Evolutionary conservation across 2,797 vertebrate species (phyloP).

Genomic region (Mionectes olivaceus): DNA sequence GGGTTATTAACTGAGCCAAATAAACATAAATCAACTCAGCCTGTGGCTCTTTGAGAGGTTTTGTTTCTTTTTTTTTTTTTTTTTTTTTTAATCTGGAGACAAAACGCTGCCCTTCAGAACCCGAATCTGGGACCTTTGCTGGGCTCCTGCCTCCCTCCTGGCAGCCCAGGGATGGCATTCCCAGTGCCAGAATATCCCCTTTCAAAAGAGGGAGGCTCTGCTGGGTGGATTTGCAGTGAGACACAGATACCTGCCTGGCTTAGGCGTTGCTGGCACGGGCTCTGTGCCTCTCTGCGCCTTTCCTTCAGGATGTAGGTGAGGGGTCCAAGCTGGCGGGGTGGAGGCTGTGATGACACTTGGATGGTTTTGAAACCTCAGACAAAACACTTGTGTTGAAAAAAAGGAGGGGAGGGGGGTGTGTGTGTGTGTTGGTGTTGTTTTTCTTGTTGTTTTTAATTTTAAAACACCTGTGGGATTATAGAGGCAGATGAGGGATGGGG

Average conservation of each 20-base stretch:
- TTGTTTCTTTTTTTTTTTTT: background rate
- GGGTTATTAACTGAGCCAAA: slow-evolving; percentile 67
- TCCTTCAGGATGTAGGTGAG: background rate
- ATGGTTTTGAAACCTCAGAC: slow-evolving; percentile 38
- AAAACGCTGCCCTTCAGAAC: background rate
- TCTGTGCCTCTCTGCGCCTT: background rate
- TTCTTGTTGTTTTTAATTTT: background rate
- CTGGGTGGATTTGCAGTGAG: background rate
- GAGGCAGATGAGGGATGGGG: background rate
- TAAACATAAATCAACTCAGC: slow-evolving; percentile 49
- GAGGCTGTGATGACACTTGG: slow-evolving; percentile 26
- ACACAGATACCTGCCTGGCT: background rate
- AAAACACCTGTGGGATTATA: rapidly evolving
- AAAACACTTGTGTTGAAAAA: background rate
- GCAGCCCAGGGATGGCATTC: background rate
- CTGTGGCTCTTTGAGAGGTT: background rate
- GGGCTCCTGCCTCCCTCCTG: background rate
- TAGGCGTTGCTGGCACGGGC: background rate
- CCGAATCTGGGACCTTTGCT: rapidly evolving
- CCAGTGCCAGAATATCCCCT: rapidly evolving
- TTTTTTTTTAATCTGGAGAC: background rate
- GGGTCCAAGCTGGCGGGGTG: background rate
- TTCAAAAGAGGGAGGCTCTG: background rate
- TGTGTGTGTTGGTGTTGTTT: background rate
- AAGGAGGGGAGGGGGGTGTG: background rate